Evolutionary conservation across 2,797 vertebrate genomes (phyloP), one percentile per base, ranked within the genome.

Genomic region (Girardinus metallicus): DNA sequence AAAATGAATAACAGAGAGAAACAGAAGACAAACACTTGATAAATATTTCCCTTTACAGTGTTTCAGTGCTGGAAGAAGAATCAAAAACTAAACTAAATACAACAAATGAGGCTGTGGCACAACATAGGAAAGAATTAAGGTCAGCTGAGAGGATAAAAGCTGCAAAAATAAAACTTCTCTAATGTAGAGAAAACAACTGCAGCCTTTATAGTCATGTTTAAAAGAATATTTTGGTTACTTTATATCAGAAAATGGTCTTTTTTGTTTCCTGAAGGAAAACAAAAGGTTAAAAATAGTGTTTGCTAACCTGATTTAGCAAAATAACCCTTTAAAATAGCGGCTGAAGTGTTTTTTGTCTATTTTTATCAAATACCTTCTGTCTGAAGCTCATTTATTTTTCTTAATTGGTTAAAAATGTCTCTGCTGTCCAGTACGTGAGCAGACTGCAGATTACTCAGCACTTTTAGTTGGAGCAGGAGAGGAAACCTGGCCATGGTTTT

Each of bases 131-230:
- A 41, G 11, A 3, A 79, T 0, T 57, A 87, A 29, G 77, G 51
- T 83, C 41, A 55, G 76, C 51, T 10, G 64, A 89, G 72, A 77
- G 26, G 81, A 79, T 46, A 75, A 78, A 89, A 84, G 81, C 88
- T 91, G 87, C 91, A 91, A 82, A 81, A 80, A 76, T 80, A 26
- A 83, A 41, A 62, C 23, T 76, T 92, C 91, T 92, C 89, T 93
- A 91, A 92, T 88, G 86, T 93, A 92, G 92, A 93, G 91, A 93
- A 85, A 53, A 83, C 60, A 13, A 60, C n/a, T 66, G 51, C 75
- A 83, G 47, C 72, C 10, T 39, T 0, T 21, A 26, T 16, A 1
- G 13, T 12, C n/a, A 46, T 46, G 16, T 21, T 49, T 23, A 21
- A 13, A 0, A 29, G 39, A 41, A 23, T 0, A 36, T 57, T 76